These are phyloP conservation scores for Crioceris asparagi DNA, from an alignment of 2,888 invertebrate genomes.

Conservation along the genomic window DNA sequence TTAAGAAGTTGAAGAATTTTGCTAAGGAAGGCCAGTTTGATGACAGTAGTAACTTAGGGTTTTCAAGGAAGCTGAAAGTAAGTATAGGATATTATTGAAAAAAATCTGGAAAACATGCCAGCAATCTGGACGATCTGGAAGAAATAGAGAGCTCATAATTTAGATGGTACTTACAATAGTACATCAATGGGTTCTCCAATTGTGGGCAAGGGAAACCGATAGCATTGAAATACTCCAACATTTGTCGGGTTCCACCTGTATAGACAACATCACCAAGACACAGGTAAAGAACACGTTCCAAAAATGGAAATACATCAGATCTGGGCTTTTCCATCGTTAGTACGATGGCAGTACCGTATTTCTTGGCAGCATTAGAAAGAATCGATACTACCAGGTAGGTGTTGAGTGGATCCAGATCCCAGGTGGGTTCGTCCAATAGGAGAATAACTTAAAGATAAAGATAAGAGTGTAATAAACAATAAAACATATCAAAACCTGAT, in stretches of 20 bases:
- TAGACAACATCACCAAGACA: constrained; percentile 88
- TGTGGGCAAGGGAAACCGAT: constrained; percentile 96
- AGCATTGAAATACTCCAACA: constrained; percentile 88
- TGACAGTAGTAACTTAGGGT: too few species aligned
- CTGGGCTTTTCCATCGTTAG: constrained; percentile 89
- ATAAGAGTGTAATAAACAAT: too few species aligned
- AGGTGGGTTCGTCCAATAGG: constrained; percentile 86
- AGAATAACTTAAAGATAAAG: constrained; percentile 68
- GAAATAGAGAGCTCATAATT: too few species aligned
- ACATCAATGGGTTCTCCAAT: constrained; percentile 95
- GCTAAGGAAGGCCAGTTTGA: too few species aligned
- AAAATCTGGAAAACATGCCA: too few species aligned
- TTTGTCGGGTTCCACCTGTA: constrained; percentile 81
- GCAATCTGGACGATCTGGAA: too few species aligned
- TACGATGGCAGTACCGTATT: constrained; percentile 81
- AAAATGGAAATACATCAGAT: constrained; percentile 89
- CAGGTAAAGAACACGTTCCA: constrained; percentile 82
- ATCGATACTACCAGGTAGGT: constrained; percentile 93
- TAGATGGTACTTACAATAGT: constrained; percentile 71
- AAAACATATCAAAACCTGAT: too few species aligned
- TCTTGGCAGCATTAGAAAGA: constrained; percentile 79
- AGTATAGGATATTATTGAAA: too few species aligned
- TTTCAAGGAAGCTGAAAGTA: too few species aligned
- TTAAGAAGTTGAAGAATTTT: too few species aligned
- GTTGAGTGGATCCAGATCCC: constrained; percentile 88